phyloP scores from a whole-genome alignment of 2,113 vertebrate genomes.

The Saccopteryx leptura region DNA sequence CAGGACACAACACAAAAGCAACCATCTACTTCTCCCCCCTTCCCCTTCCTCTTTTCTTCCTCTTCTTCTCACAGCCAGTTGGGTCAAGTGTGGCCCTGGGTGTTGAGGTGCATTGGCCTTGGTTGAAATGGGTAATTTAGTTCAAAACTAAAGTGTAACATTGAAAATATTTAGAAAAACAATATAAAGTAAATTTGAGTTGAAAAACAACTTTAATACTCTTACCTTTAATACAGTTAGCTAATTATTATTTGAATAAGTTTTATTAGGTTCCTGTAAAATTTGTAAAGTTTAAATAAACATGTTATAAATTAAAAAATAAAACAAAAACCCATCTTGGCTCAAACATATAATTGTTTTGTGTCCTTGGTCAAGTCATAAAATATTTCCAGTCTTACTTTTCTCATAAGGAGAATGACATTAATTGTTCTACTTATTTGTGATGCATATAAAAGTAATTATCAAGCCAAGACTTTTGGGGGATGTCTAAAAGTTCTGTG shows the following conservation, averaged over 20 bases:
- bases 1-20: too few relatives aligned
- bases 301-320: neutral
- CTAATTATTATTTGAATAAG: neutral
- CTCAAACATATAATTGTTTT: neutral
- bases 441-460: neutral
- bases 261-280: neutral
- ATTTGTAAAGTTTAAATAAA: neutral
- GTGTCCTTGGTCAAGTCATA: neutral
- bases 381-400: neutral
- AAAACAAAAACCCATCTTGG: neutral
- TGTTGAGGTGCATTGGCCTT: neutral
- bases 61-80: too few relatives aligned
- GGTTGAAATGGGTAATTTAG: neutral
- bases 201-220: neutral
- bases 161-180: neutral
- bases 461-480: neutral
- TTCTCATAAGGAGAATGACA: neutral
- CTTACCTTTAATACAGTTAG: neutral
- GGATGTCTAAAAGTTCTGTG: fast-evolving
- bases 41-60: too few relatives aligned
- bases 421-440: neutral
- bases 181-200: conserved; percentile 35
- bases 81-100: too few relatives aligned
- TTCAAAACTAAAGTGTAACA: neutral
- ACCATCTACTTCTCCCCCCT: too few relatives aligned